Percentiles rank a stretch among this genome's conserved stretches.
Conservation (phyloP, 2,888 invertebrate species). For the Sceliomorpha sp. region DNA sequence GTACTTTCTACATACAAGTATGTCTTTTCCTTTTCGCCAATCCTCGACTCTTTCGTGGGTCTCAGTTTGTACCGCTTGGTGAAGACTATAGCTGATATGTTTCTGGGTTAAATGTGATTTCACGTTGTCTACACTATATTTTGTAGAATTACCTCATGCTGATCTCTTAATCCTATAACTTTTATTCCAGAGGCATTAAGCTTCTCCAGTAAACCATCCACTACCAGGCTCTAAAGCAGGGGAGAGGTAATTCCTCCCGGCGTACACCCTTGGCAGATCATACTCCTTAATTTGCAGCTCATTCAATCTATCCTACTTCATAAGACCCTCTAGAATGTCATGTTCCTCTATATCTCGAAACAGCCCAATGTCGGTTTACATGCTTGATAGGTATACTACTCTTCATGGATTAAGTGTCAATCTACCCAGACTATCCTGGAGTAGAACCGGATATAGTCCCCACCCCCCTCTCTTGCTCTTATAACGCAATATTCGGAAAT, state of each 20-base stretch:
- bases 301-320: constrained; percentile 11
- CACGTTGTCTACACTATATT: too few relatives aligned
- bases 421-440: too few relatives aligned
- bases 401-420: too few relatives aligned
- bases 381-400: too few relatives aligned
- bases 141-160: too few relatives aligned
- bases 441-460: too few relatives aligned
- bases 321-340: neutral
- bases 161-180: neutral
- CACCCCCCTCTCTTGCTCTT: too few relatives aligned
- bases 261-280: constrained; percentile 7
- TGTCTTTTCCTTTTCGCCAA: neutral
- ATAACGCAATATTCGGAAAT: too few relatives aligned
- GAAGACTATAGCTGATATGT: too few relatives aligned
- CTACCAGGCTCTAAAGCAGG: constrained; percentile 16
- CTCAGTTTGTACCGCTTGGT: too few relatives aligned
- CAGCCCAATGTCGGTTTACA: neutral
- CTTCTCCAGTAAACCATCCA: constrained; percentile 1
- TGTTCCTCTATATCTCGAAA: constrained; percentile 5
- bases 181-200: neutral
- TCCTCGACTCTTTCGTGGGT: neutral
- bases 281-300: neutral
- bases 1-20: too few relatives aligned
- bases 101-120: too few relatives aligned
- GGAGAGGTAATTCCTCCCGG: constrained; percentile 14